Base-by-base conservation (phyloP, 2,888 invertebrate species). In the Tenthredo livida region DNA sequence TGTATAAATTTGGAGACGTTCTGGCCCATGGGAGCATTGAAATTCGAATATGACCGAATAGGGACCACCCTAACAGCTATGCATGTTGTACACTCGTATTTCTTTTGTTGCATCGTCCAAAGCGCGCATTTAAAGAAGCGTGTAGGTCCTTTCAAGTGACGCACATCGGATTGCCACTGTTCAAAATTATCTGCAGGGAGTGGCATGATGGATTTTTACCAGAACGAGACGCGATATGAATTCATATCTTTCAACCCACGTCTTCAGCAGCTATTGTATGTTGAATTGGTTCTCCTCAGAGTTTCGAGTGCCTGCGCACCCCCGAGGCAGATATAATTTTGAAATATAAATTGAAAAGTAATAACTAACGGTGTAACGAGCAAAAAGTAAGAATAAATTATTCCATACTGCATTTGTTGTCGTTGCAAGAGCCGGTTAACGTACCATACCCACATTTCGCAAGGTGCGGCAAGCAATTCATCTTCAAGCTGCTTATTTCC, bases 151-250 rank as follows among this genome's bases (percentile, higher is more conserved):
- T 54, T 25, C 9, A n/a, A 17, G 29, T 50, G 50, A 50, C 50
- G 77, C 54, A 77, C 54, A 77, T 50, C 47, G 50, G 47, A 33
- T 77, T 40, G 77, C 77, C 77, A 77, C 50, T 29, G 77, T 73
- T 43, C 9, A 73, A 73, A 43, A 73, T 73, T 21, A 17, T 73
- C 33, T 12, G 33, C 47, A 77, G 33, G 77, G 75, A 77, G 75
- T 77, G 75, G 33, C 77, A 9, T 77, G 77, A 77, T 77, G 77
- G 77, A 77, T 77, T 77, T 77, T 77, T 4, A 33, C 50, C 29
- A 77, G 25, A 77, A 77, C 50, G 17, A 77, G 50, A 54, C 47
- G 33, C 37, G 77, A 29, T 15, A 54, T 54, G 77, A 73, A 73
- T 54, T 50, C 29, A 73, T 73, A 43, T 73, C 12, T 43, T 47